These are phyloP conservation scores for Nephrotoma flavescens DNA, from an alignment of 2,888 invertebrate genomes.

Conservation along the genomic window DNA sequence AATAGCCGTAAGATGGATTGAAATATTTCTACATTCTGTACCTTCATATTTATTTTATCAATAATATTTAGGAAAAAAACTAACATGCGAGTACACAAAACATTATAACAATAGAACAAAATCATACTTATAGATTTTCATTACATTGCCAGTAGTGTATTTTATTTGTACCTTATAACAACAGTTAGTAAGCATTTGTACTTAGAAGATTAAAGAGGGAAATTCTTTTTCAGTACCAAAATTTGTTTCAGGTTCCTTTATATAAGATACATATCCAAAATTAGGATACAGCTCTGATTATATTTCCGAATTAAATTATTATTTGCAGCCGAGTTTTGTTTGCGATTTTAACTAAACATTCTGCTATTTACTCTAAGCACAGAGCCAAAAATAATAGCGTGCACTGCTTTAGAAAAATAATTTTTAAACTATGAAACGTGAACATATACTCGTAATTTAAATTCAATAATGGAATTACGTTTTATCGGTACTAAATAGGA, in stretches of 20 bases:
- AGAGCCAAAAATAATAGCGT: not conserved
- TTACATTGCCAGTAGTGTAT: not conserved
- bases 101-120: not conserved
- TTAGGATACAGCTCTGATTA: not conserved
- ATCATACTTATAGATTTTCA: not conserved
- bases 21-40: not conserved
- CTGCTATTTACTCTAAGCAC: not conserved
- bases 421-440: not conserved
- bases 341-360: not conserved
- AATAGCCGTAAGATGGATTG: not conserved
- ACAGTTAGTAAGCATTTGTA: too few relatives aligned
- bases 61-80: not conserved
- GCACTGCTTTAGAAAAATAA: not conserved
- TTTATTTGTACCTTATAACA: too few relatives aligned
- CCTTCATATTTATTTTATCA: not conserved
- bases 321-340: not conserved
- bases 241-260: too few relatives aligned
- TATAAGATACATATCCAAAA: too few relatives aligned
- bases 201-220: too few relatives aligned
- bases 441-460: not conserved
- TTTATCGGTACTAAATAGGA: not conserved
- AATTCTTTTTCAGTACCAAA: too few relatives aligned
- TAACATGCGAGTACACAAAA: not conserved
- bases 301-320: not conserved
- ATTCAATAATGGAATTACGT: not conserved